Percentiles rank a stretch among this genome's conserved stretches.
Evolutionary conservation across 2,797 vertebrate species (phyloP).

Genomic region (Schizopygopsis pylzovi): DNA sequence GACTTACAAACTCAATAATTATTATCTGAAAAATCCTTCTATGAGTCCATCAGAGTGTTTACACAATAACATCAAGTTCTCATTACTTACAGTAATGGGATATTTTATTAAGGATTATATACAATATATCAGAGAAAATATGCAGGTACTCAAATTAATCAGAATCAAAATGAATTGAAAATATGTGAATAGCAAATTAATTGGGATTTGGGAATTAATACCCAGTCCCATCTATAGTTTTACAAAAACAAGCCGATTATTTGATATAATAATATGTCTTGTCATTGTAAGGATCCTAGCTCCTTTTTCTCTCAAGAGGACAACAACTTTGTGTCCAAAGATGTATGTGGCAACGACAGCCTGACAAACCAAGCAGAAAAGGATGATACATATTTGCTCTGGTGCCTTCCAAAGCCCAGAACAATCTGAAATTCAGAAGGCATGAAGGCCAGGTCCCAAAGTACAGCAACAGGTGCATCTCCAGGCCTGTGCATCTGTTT

Average conservation of each 20-base stretch:
- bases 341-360: slow-evolving; percentile 11
- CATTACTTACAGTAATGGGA: background rate
- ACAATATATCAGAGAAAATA: background rate
- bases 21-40: background rate
- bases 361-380: slow-evolving; percentile 38
- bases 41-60: background rate
- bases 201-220: background rate
- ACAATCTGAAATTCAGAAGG: slow-evolving; percentile 51
- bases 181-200: background rate
- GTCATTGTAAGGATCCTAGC: background rate
- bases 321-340: slow-evolving; percentile 8
- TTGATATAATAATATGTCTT: background rate
- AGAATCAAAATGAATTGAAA: background rate
- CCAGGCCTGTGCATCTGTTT: slow-evolving; percentile 54
- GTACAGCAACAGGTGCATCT: slow-evolving; percentile 54
- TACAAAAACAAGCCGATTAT: background rate
- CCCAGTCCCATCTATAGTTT: background rate
- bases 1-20: background rate
- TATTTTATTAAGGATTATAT: background rate
- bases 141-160: background rate
- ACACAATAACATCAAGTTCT: background rate
- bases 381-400: slow-evolving; percentile 56
- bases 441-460: slow-evolving; percentile 60
- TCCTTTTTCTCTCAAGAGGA: slow-evolving; percentile 9
- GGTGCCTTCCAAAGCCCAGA: slow-evolving; percentile 44